Evolutionary conservation across 2,113 vertebrate species (phyloP).

Genomic region (Benitochromis conjunctus): DNA sequence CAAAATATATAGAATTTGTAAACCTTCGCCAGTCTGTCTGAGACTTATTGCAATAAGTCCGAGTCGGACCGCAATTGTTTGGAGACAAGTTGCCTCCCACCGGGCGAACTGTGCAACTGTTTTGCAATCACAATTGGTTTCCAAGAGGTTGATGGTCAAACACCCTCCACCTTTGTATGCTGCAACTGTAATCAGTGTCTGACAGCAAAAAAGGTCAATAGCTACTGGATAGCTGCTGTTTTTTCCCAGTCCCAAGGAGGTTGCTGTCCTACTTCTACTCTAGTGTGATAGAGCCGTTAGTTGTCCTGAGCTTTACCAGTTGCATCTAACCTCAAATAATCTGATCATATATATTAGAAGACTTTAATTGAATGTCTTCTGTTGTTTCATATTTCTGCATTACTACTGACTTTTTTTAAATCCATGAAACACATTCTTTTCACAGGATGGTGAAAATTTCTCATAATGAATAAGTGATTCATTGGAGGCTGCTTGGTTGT

Average conservation of each 20-base stretch:
- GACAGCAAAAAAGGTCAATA: background rate
- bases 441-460: background rate
- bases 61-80: rapidly evolving
- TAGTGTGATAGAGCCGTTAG: background rate
- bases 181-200: background rate
- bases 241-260: no score
- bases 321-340: rapidly evolving
- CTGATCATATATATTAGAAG: rapidly evolving
- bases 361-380: background rate
- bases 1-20: background rate
- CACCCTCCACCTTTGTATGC: background rate
- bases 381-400: background rate
- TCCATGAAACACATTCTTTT: background rate
- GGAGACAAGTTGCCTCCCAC: background rate
- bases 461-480: background rate
- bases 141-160: no score
- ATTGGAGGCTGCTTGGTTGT: background rate
- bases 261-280: background rate
- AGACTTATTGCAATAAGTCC: rapidly evolving
- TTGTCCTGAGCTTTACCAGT: rapidly evolving
- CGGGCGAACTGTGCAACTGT: background rate
- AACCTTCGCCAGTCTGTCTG: background rate
- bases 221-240: no score
- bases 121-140: background rate
- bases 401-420: no score